Conservation (phyloP, 1,140 invertebrate genomes). For the Periplaneta americana region DNA sequence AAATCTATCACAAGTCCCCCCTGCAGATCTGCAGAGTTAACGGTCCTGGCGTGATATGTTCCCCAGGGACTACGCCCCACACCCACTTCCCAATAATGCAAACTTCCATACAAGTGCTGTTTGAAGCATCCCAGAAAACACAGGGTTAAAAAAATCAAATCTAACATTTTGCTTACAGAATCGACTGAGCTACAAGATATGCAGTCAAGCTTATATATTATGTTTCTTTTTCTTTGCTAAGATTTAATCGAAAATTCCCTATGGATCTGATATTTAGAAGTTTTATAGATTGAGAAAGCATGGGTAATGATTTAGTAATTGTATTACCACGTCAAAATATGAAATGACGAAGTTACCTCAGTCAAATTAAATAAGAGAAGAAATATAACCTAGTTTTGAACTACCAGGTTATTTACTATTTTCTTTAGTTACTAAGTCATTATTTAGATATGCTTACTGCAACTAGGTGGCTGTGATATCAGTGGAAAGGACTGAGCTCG, state of each 20-base stretch:
- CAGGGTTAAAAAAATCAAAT: no score
- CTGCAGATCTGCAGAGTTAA: neutral
- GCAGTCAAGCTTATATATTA: neutral
- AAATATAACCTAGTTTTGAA: neutral
- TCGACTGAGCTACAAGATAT: neutral
- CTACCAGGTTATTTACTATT: neutral
- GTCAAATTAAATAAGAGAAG: neutral
- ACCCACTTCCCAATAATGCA: neutral
- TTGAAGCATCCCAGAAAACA: neutral
- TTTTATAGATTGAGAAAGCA: neutral
- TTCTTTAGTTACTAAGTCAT: no score
- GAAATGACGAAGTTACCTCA: neutral
- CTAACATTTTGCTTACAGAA: neutral
- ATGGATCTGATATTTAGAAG: neutral
- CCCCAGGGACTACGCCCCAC: neutral
- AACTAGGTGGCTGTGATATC: no score
- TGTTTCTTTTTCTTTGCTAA: neutral
- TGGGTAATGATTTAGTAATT: neutral
- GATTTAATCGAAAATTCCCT: neutral
- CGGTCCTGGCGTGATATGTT: neutral
- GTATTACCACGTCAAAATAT: neutral
- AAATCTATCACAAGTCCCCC: neutral
- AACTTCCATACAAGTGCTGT: neutral
- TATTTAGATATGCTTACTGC: no score
- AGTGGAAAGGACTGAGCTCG: neutral